phyloP scores from a whole-genome alignment of 2,888 invertebrate genomes.

The Endotricha flammealis region DNA sequence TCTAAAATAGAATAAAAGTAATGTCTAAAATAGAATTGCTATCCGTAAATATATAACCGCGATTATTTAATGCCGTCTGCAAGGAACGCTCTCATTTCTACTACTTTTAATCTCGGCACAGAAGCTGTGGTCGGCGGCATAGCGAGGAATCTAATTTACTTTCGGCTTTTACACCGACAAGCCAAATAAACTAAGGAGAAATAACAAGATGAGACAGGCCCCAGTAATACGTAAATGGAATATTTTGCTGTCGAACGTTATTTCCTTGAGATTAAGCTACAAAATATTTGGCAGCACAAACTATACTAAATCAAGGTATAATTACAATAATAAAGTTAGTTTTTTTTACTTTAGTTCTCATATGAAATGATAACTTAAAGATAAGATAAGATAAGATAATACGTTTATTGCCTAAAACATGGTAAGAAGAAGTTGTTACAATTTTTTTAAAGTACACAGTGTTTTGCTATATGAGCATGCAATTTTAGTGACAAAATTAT shows the following conservation, averaged over 20 bases:
- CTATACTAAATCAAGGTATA: too few relatives aligned
- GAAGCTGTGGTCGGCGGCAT: constrained; percentile 21
- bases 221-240: constrained; percentile 6
- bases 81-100: constrained; percentile 12
- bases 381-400: too few relatives aligned
- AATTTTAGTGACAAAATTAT: too few relatives aligned
- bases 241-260: constrained; percentile 5
- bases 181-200: constrained; percentile 15
- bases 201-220: constrained; percentile 23
- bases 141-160: constrained; percentile 31
- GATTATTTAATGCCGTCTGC: constrained; percentile 10
- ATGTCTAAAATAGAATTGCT: neutral
- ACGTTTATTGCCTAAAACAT: too few relatives aligned
- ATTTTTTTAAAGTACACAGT: too few relatives aligned
- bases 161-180: constrained; percentile 23
- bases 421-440: too few relatives aligned
- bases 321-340: too few relatives aligned
- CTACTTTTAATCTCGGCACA: constrained; percentile 27
- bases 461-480: too few relatives aligned
- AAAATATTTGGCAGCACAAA: too few relatives aligned
- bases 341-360: too few relatives aligned
- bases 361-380: too few relatives aligned
- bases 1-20: too few relatives aligned
- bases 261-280: neutral
- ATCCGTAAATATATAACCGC: neutral